phyloP scores from a whole-genome alignment of 2,797 vertebrate genomes.

The Pteropus rufus region DNA sequence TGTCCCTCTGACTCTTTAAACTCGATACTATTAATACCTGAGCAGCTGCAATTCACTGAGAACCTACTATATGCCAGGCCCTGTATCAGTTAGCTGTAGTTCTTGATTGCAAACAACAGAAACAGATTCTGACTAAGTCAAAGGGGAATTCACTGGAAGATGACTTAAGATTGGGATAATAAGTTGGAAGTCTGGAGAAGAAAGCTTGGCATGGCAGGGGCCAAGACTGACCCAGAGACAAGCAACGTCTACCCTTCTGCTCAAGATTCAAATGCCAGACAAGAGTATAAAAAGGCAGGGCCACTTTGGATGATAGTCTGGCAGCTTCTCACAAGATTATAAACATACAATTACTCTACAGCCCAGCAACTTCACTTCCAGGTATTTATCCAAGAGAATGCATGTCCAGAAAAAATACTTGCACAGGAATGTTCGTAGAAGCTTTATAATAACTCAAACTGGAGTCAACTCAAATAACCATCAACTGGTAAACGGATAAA shows the following conservation, averaged over 20 bases:
- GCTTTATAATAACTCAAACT: background rate
- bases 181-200: background rate
- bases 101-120: background rate
- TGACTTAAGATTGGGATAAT: background rate
- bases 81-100: background rate
- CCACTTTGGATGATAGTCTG: background rate
- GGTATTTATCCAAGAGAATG: background rate
- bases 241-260: background rate
- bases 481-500: background rate
- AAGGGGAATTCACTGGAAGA: background rate
- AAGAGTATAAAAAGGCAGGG: background rate
- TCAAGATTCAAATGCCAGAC: background rate
- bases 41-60: background rate
- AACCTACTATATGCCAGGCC: background rate
- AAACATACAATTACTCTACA: background rate
- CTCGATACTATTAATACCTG: background rate
- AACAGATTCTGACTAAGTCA: background rate
- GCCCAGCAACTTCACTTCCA: background rate
- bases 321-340: background rate
- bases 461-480: background rate
- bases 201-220: background rate
- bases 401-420: background rate
- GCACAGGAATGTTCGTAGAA: background rate
- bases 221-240: background rate
- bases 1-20: background rate